Base-by-base conservation (phyloP, 2,888 invertebrate genomes). In the Timema cristinae region DNA sequence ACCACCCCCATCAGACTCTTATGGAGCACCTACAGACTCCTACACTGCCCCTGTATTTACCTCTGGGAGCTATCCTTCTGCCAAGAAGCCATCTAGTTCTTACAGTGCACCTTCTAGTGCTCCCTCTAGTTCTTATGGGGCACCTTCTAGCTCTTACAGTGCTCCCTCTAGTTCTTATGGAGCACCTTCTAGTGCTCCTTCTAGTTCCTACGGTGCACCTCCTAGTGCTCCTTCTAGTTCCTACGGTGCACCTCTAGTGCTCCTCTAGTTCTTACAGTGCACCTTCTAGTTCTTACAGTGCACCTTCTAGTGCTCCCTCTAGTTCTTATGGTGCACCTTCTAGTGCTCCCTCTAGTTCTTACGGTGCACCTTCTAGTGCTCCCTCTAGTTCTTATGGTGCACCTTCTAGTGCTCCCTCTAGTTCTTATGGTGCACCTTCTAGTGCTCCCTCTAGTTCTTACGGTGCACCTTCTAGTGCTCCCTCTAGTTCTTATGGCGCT, bases 241-340 rank as follows among this genome's bases (percentile, higher is more conserved):
- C 0, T 73, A 72, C 32, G 75, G 74, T 5, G 72, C 71, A 8
- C 74, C 74, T 50, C 67, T 80, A 81, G 47, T 32, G 52, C 71
- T 32, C 74, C 11, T 73, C 61, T 78, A 79, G 16, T 7, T 51
- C 51, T 0, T 32, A 51, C 50, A 51, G 68, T 8, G 47, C 66
- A 5, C 69, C 70, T 72, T 80, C 80, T 10, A 82, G 83, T 67
- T 63, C 16, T 5, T 83, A 83, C 72, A 82, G 82, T 73, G 81
- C 82, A 13, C 82, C 5, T 32, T 68, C 50, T 11, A 51, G 68
- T 8, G 47, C 66, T 7, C 69, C 70, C 71, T 80, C 80, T 10
- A 82, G 83, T 67, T 63, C 16, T 5, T 83, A 83, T 72, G 82
- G 82, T 73, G 81, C 82, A 13, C 82, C 83, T 74, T 81, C 81